These are phyloP conservation scores for Linnaemya vulpina DNA, from an alignment of 2,888 invertebrate genomes.

Conservation along the genomic window DNA sequence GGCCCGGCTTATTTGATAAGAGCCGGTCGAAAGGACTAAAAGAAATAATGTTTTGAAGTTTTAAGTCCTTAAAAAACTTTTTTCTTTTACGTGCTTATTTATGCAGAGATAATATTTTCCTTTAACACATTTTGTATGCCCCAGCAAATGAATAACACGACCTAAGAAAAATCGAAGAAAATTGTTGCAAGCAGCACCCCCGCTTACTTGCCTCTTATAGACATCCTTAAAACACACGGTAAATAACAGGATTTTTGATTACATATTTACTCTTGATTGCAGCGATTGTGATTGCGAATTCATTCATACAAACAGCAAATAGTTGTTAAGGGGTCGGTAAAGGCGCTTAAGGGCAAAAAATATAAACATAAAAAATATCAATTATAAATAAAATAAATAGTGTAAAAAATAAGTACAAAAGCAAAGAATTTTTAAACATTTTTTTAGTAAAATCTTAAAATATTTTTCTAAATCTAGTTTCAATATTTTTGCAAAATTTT, in stretches of 20 bases:
- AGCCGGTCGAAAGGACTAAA: background rate
- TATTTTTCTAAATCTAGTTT: too few species aligned
- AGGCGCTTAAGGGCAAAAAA: background rate
- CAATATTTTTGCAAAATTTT: too few species aligned
- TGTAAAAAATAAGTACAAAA: too few species aligned
- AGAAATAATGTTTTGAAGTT: background rate
- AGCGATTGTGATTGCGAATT: slow-evolving; percentile 46
- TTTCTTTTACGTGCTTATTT: background rate
- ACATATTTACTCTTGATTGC: slow-evolving; percentile 61
- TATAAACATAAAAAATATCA: background rate
- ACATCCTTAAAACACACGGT: slow-evolving; percentile 14
- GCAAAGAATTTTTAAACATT: too few species aligned
- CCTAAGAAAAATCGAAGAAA: slow-evolving; percentile 31
- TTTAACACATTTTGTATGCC: background rate
- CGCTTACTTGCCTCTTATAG: slow-evolving; percentile 13
- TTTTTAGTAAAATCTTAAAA: too few species aligned
- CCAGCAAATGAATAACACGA: background rate
- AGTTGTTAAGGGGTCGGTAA: slow-evolving; percentile 14
- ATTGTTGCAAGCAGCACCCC: slow-evolving; percentile 33
- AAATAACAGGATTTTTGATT: slow-evolving; percentile 38
- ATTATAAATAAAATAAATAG: too few species aligned
- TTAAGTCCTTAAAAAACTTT: background rate
- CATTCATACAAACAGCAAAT: slow-evolving; percentile 16
- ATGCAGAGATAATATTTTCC: background rate
- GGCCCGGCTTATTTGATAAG: background rate